phyloP scores from a whole-genome alignment of 2,888 invertebrate species.

The Apoda limacodes region DNA sequence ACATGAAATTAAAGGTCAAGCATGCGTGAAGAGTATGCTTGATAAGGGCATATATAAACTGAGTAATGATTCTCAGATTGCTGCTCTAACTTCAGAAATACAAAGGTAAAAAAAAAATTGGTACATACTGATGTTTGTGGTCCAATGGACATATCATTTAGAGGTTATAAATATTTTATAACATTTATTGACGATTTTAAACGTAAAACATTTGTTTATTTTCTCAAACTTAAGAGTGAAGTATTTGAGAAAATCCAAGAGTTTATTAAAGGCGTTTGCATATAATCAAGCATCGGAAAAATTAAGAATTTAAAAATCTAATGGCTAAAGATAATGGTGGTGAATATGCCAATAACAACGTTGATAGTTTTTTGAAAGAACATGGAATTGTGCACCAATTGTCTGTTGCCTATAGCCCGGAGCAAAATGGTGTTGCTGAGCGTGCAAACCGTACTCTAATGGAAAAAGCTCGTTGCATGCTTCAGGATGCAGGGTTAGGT shows the following conservation, averaged over 20 bases:
- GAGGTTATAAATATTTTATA: constrained; percentile 22
- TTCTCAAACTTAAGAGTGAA: constrained; percentile 28
- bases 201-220: constrained; percentile 18
- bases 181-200: constrained; percentile 27
- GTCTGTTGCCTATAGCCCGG: constrained; percentile 23
- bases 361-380: constrained; percentile 7
- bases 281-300: constrained; percentile 22
- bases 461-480: constrained; percentile 12
- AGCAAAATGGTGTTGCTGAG: constrained; percentile 30
- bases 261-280: constrained; percentile 24
- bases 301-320: constrained; percentile 23
- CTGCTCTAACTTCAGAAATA: constrained; percentile 5
- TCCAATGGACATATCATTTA: constrained; percentile 17
- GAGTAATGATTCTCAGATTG: not conserved
- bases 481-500: constrained; percentile 5
- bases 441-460: constrained; percentile 15
- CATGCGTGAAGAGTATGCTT: not conserved
- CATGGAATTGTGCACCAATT: constrained; percentile 23
- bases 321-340: constrained; percentile 7
- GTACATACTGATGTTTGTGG: constrained; percentile 13
- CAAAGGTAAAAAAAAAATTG: constrained; percentile 17
- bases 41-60: not conserved
- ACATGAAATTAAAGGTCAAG: not conserved
- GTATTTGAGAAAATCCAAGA: constrained; percentile 17
- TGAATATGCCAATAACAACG: constrained; percentile 12